phyloP scores from a whole-genome alignment of 2,797 vertebrate genomes.

The Halcyon leucocephala region DNA sequence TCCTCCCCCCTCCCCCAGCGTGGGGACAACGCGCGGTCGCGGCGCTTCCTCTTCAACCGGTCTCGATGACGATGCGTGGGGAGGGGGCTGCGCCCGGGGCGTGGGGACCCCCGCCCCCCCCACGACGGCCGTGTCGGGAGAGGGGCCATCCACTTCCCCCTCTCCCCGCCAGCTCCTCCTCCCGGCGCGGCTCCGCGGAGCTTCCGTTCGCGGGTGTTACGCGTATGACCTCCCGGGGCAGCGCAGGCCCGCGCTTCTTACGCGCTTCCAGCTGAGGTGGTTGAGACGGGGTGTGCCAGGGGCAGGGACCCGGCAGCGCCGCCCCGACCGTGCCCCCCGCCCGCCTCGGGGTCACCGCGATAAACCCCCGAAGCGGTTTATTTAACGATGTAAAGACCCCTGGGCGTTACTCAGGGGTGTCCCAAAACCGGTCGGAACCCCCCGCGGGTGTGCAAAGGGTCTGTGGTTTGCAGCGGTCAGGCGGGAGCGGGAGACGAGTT shows the following conservation, averaged over 20 bases:
- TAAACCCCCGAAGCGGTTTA: accelerated
- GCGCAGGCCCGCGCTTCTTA: neutral
- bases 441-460: accelerated
- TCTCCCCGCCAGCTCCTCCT: neutral
- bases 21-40: neutral
- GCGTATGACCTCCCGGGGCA: neutral
- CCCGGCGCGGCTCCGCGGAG: neutral
- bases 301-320: neutral
- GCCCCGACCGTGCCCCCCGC: neutral
- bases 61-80: neutral
- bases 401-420: neutral
- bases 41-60: neutral
- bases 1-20: too few species aligned
- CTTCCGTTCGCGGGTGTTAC: neutral
- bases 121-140: neutral
- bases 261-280: accelerated
- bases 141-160: too few species aligned
- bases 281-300: neutral
- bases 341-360: neutral
- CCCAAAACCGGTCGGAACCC: accelerated
- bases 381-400: accelerated
- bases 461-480: neutral
- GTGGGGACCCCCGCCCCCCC: neutral
- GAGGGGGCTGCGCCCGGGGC: too few species aligned
- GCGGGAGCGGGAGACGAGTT: neutral